These are phyloP conservation scores for Drosophila paramelanica DNA, from an alignment of 2,888 invertebrate genomes.

Conservation along the genomic window DNA sequence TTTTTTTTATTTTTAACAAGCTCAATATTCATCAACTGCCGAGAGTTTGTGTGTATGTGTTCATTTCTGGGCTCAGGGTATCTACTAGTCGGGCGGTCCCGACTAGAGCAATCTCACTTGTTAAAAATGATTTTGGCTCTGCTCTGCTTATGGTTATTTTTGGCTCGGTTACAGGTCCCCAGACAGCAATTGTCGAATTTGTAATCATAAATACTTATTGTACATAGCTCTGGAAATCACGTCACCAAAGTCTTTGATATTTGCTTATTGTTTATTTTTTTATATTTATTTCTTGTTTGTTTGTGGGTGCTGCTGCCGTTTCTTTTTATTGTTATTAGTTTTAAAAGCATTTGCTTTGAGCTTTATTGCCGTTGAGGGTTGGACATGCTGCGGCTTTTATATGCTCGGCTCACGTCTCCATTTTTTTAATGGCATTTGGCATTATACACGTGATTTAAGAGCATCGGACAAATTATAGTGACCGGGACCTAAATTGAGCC, in stretches of 20 bases:
- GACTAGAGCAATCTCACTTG: too few species aligned
- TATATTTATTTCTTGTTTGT: slow-evolving; percentile 5
- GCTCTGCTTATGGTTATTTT: slow-evolving; percentile 27
- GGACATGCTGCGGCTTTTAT: slow-evolving; percentile 28
- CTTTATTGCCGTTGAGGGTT: slow-evolving; percentile 39
- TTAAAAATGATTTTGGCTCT: slow-evolving; percentile 26
- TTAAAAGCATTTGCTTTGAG: slow-evolving; percentile 25
- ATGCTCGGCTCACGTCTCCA: slow-evolving; percentile 57
- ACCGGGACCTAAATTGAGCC: neutral
- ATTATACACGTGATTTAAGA: slow-evolving; percentile 67
- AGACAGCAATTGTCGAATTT: slow-evolving; percentile 27
- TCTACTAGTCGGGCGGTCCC: too few species aligned
- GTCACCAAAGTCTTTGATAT: slow-evolving; percentile 9
- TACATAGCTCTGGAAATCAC: slow-evolving; percentile 5
- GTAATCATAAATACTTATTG: slow-evolving; percentile 28
- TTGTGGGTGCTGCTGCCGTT: slow-evolving; percentile 5
- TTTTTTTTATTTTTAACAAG: too few species aligned
- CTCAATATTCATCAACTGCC: too few species aligned
- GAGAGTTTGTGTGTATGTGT: too few species aligned
- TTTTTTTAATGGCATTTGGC: slow-evolving; percentile 35
- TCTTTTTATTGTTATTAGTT: slow-evolving; percentile 49
- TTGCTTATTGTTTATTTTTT: slow-evolving; percentile 1
- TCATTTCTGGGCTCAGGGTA: too few species aligned
- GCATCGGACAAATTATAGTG: slow-evolving; percentile 42
- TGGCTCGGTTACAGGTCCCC: slow-evolving; percentile 6